Evolutionary conservation across 2,797 vertebrate species (phyloP), one percentile per base, ranked within the genome.

Genomic region (Silurus lanzhouensis): DNA sequence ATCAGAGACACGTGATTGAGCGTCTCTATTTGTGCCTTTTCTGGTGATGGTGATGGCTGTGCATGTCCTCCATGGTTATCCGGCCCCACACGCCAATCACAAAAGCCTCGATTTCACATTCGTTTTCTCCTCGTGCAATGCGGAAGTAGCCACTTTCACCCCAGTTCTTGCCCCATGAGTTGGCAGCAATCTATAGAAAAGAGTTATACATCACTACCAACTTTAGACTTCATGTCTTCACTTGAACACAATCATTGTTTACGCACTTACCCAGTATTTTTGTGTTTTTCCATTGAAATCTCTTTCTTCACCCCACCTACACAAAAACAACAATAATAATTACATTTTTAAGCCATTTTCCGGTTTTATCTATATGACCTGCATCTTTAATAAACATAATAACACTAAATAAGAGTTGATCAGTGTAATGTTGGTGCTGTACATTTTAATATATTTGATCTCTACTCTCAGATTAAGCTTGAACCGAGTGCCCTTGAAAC

Each of bases 141-240:
- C 97, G 97, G 91, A 99, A 99, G 92, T 95, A 96, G 81, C 98
- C 98, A 0, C 93, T 90, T 91, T 99, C 98, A 0, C 98, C 98
- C 98, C 98, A 99, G 87, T 94, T 95, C 76, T 95, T 97, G 31
- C 98, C 98, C 98, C 98, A 99, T 0, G 98, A 99, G 93, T 99
- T 99, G 89, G 97, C 97, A 0, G 97, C 98, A 0, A 96, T 96
- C 98, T 99, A 94, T 1, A 0, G 64, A 81, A 72, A 44, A 83
- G 2, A 52, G 84, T 55, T 78, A 5, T 8, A 55, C 8, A 17
- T 75, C 52, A 5, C 5, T 6, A 38, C 17, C 9, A 60, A 38
- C 17, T n/a, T 79, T 2, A 79, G 2, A 79, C 63, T 79, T n/a
- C 6, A 22, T 15, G 20, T 25, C 38, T 13, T 38, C 1, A 25